Evolutionary conservation across 2,888 invertebrate genomes (phyloP).

Genomic region (Ochlodes sylvanus): DNA sequence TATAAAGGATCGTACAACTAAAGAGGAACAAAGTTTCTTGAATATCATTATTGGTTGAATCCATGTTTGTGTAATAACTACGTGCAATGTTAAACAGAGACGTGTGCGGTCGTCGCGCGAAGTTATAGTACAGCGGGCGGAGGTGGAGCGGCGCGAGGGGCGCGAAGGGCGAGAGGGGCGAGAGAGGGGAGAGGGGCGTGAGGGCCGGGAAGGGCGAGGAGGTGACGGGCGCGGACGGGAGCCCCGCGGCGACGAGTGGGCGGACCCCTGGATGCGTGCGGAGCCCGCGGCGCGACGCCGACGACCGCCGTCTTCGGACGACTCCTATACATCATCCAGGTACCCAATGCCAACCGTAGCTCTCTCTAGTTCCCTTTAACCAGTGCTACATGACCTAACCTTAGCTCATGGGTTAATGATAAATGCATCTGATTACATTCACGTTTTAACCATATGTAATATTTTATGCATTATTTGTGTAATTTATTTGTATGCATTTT

Average conservation of each 20-base stretch:
- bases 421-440: too few relatives aligned
- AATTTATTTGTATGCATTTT: too few relatives aligned
- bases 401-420: too few relatives aligned
- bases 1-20: too few relatives aligned
- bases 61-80: not conserved
- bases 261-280: slow-evolving; percentile 95
- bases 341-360: slow-evolving; percentile 41
- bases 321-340: slow-evolving; percentile 80
- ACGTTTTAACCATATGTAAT: too few relatives aligned
- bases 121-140: slow-evolving; percentile 90
- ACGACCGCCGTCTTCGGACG: slow-evolving; percentile 74
- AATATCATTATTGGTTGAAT: too few relatives aligned
- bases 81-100: slow-evolving; percentile 55
- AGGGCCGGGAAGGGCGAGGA: slow-evolving; percentile 48
- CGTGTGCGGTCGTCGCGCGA: slow-evolving; percentile 88
- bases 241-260: slow-evolving; percentile 94
- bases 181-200: slow-evolving; percentile 49
- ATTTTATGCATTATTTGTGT: too few relatives aligned
- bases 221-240: slow-evolving; percentile 47
- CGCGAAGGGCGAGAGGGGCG: slow-evolving; percentile 49
- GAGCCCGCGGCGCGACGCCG: slow-evolving; percentile 79
- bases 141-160: slow-evolving; percentile 63
- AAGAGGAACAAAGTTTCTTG: too few relatives aligned
- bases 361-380: too few relatives aligned
- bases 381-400: too few relatives aligned